Base-by-base conservation (phyloP, 2,888 invertebrate species). In the Horisme vitalbata region DNA sequence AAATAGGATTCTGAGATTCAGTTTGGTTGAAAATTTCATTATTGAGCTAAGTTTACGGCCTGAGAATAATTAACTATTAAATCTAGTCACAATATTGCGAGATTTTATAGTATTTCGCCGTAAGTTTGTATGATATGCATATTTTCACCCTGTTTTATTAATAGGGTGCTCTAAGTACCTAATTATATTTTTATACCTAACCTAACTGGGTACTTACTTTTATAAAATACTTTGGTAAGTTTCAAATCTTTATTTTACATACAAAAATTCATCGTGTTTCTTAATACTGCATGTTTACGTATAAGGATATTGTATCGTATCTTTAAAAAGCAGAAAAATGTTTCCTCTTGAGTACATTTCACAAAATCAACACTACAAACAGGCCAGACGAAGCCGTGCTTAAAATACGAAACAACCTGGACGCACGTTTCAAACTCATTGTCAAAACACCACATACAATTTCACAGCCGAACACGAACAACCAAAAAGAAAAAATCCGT, bases 401-500 rank as follows among this genome's bases (percentile, higher is more conserved):
- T 85, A 85, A 88, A 82, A 82, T 74, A 77, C 79, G 75, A 73
- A 83, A 75, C 83, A 57, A 69, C 68, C 66, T 61, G 61, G 65
- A 71, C 85, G 75, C 88, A 89, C 88, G 87, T 88, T 74, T 78
- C 72, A 57, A 55, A 50, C 61, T 74, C 78, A 85, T 88, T 88
- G 89, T 89, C 87, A 87, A 83, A 88, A 89, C 83, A 87, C 75
- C 82, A 81, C 80, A 80, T 80, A 86, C 85, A 83, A 85, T 85
- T 83, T 79, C 77, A 78, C 79, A 54, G 73, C 68, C 67, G 68
- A 64, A 54, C 41, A 59, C 45, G 61, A 61, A 70, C 32, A 43
- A 39, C 24, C 27, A 38, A 65, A 68, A 68, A 67, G 59, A 59
- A 64, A 54, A 48, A 50, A 41, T 21, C n/a, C 41, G 12, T 53